Evolutionary conservation across 2,888 invertebrate species (phyloP), one percentile per base, ranked within the genome.

Genomic region (Tuta absoluta): DNA sequence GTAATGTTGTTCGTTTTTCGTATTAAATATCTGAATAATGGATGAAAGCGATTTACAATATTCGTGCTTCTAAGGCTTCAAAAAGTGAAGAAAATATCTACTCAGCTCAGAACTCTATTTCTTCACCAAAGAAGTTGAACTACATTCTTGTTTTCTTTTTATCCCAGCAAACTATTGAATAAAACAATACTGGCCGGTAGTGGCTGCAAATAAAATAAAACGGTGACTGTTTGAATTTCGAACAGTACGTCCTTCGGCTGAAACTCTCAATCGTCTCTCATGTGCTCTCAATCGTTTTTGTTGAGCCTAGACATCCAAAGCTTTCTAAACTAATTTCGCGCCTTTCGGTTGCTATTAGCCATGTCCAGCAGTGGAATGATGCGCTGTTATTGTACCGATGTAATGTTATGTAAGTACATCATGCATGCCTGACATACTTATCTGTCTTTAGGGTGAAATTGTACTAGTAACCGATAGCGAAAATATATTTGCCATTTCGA

Each of bases 281-380:
- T n/a, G n/a, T n/a, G n/a, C n/a, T n/a, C n/a, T n/a, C n/a, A n/a
- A n/a, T n/a, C n/a, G n/a, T n/a, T 17, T 4, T 23, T 28, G 24
- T 56, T 56, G 56, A 33, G 33, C 33, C 53, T n/a, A 24, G 56
- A 33, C 10, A 33, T 10, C 4, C 33, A 10, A 28, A 33, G 56
- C 33, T n/a, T 28, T 56, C 56, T 23, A n/a, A 28, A 24, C 56
- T n/a, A n/a, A n/a, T n/a, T n/a, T 33, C n/a, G 33, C 56, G 28
- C 56, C 28, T 57, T 59, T 57, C 14, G 21, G 19, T 19, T 17
- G 19, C 10, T 48, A 2, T 21, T 48, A 45, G n/a, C n/a, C n/a
- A n/a, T n/a, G n/a, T n/a, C n/a, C n/a, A n/a, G n/a, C n/a, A n/a
- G n/a, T n/a, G n/a, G n/a, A n/a, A n/a, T n/a, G n/a, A n/a, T n/a